Evolutionary conservation across 1,140 invertebrate species (phyloP), one percentile per base, ranked within the genome.

Genomic region (Formica selysi): DNA sequence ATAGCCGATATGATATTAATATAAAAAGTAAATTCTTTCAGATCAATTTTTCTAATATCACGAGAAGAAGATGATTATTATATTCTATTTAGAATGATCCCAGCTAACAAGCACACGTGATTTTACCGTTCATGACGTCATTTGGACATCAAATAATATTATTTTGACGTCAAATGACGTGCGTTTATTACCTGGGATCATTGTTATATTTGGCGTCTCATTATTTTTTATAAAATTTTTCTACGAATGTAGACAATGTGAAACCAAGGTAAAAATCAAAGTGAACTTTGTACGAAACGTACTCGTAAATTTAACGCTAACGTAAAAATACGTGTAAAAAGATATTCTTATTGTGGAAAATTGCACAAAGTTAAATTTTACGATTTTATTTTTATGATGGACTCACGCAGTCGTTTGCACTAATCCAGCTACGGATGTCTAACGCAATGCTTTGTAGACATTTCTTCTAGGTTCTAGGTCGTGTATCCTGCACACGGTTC

Each of bases 391-490:
- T 64, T 76, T 32, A 32, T 19, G 16, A 76, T n/a, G 32, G 0
- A 51, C 38, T 38, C 26, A 64, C 11, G 13, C 5, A 22, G n/a
- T 19, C 32, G 13, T 19, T 48, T 36, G n/a, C n/a, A 61, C n/a
- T 26, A 61, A 61, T 76, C 8, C 2, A 4, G 16, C 13, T 7
- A n/a, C 61, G 16, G 6, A 44, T 76, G 36, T 44, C 8, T 44
- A 65, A 78, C 19, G 76, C 38, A 78, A 78, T 51, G 29, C 59
- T 48, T 64, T 78, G 10, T 64, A 0, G 5, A 76, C 19, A 36
- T 41, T 78, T 48, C 41, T n/a, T 22, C 41, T 62, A n/a, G 16
- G 59, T 65, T 64, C 38, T 48, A 76, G 38, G 57, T 44, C 38
- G 19, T 19, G 16, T 22, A n/a, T 44, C 19, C 5, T 41, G 6